Evolutionary conservation across 2,888 invertebrate species (phyloP).

Genomic region (Scrobipalpa costella): DNA sequence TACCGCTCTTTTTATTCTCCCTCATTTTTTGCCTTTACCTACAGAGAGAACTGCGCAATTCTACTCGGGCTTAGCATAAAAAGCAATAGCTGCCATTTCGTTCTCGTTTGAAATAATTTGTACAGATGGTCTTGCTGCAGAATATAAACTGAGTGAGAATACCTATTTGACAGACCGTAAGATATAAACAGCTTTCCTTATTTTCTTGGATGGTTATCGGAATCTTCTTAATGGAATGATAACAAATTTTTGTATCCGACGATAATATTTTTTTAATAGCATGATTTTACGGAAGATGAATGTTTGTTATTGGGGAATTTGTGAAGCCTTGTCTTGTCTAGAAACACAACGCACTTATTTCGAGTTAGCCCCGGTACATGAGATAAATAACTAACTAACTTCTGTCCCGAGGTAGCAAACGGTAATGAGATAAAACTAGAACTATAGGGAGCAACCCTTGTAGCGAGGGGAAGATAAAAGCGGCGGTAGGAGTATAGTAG

Average conservation of each 20-base stretch:
- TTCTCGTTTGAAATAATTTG: constrained; percentile 17
- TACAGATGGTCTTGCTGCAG: not conserved
- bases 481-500: not conserved
- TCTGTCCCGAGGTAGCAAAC: constrained; percentile 24
- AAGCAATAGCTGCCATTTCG: constrained; percentile 17
- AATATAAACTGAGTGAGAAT: constrained; percentile 3
- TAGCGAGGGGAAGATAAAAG: not conserved
- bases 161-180: not conserved
- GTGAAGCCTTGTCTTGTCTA: not conserved
- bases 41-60: constrained; percentile 21
- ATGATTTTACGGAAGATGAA: not conserved
- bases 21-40: constrained; percentile 17
- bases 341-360: not conserved
- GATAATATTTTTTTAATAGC: not conserved
- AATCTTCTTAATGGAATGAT: too few species aligned
- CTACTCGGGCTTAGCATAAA: constrained; percentile 20
- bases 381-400: constrained; percentile 14
- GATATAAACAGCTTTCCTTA: not conserved
- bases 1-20: constrained; percentile 5
- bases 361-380: not conserved
- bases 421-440: constrained; percentile 25
- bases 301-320: not conserved
- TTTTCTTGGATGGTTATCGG: not conserved
- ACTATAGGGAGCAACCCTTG: constrained; percentile 14
- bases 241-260: not conserved